These are phyloP conservation scores for Opisthocomus hoazin DNA, from an alignment of 2,113 vertebrate genomes.

Conservation along the genomic window DNA sequence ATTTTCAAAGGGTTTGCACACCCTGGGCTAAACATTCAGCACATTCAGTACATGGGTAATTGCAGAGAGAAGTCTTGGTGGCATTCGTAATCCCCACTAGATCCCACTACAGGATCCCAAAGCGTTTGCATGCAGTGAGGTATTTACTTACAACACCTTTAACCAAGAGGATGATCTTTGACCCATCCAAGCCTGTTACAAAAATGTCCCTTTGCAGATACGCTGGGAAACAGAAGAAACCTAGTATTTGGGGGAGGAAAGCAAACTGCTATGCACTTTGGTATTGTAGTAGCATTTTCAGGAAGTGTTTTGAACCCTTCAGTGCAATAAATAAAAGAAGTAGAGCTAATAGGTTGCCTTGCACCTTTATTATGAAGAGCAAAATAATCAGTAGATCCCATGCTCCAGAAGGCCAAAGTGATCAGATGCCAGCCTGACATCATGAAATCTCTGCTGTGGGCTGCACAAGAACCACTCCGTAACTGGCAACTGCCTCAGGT, in stretches of 20 bases:
- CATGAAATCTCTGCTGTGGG: not conserved
- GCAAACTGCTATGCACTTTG: not conserved
- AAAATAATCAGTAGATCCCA: not conserved
- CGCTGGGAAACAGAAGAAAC: not conserved
- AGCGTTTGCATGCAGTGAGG: not conserved
- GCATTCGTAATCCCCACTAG: not conserved
- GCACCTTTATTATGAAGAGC: not conserved
- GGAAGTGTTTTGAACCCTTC: not conserved
- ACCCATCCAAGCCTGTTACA: not conserved
- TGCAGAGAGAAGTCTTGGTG: not conserved
- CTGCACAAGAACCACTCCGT: not conserved
- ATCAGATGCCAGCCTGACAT: not conserved
- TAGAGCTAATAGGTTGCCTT: not conserved
- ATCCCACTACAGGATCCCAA: not conserved
- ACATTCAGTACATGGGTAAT: not conserved
- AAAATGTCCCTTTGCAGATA: not conserved
- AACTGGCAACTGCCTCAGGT: not conserved
- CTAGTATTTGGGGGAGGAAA: not conserved
- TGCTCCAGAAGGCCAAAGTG: not conserved
- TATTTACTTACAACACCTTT: not conserved
- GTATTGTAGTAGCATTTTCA: not conserved
- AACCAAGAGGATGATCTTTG: not conserved
- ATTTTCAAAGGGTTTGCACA: not conserved
- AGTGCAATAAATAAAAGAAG: not conserved
- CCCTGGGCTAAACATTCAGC: not conserved